Evolutionary conservation across 2,888 invertebrate species (phyloP), one percentile per base, ranked within the genome.

Genomic region (Lithosia quadra): DNA sequence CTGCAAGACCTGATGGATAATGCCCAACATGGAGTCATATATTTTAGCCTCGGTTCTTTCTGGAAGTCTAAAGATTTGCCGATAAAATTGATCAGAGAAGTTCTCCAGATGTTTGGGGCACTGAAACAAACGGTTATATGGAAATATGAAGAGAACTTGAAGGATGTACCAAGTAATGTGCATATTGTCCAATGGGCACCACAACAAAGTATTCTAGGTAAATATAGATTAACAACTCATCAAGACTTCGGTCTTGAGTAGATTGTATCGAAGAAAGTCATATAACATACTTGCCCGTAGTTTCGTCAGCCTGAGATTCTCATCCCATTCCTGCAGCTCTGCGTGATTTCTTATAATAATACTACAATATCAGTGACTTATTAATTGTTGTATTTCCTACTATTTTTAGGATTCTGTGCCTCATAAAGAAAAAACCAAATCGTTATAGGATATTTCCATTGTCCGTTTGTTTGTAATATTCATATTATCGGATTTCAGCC

Each of bases 41-140:
- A 84, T 74, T 91, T 92, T 75, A 91, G 90, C 64, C 81, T 92
- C 84, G 92, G 92, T 5, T 87, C 91, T 0, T 84, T 86, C n/a
- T 74, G 89, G 22, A 81, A 84, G 57, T 85, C 87, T 34, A 81
- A 81, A 18, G 68, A 75, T 0, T 77, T 91, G 74, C 84, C 90
- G 4, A 78, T 74, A 5, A 74, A 82, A 63, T 62, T 81, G 22
- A 81, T 82, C 43, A 72, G 72, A 33, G 74, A 56, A 9, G 2
- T 76, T 0, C 22, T 74, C 24, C 57, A 75, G 28, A 80, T 84
- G 10, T 88, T 92, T 68, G 77, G 82, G 0, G 78, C 77, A 53
- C 72, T 92, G 55, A 87, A 87, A 60, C 87, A 91, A 73, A 83
- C 81, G 10, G 88, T 91, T 7, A 63, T 92, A 33, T 90, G 89